Conservation (phyloP, 2,113 vertebrate genomes). For the Panthera uncia region DNA sequence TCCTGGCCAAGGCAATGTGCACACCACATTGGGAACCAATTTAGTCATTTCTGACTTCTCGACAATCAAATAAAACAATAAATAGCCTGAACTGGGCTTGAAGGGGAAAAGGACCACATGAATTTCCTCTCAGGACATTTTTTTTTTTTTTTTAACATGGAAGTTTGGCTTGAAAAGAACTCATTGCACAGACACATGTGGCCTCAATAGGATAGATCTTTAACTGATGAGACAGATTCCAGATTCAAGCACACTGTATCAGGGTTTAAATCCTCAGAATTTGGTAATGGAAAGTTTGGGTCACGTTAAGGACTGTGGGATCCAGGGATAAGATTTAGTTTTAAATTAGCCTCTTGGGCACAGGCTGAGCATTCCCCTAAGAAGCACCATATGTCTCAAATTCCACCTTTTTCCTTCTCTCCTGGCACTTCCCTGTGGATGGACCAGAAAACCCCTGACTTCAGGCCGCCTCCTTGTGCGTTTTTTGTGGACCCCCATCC, state of each 20-base stretch:
- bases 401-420: conserved; percentile 5
- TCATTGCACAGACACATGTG: conserved; percentile 55
- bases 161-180: conserved; percentile 74
- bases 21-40: conserved; percentile 80
- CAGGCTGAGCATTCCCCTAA: conserved; percentile 9
- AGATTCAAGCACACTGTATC: conserved; percentile 64
- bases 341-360: conserved; percentile 56
- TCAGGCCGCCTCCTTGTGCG: neutral
- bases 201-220: conserved; percentile 76
- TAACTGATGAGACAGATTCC: conserved; percentile 77
- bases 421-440: neutral
- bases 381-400: conserved; percentile 55
- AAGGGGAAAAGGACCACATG: conserved; percentile 64
- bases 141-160: conserved; percentile 73
- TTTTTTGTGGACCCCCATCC: neutral
- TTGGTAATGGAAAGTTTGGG: conserved; percentile 71
- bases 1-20: conserved; percentile 77
- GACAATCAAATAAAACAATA: conserved; percentile 82
- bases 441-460: conserved; percentile 36
- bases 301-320: conserved; percentile 48
- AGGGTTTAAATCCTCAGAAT: conserved; percentile 41
- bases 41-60: conserved; percentile 82
- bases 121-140: conserved; percentile 68
- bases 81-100: conserved; percentile 76
- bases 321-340: conserved; percentile 59